Evolutionary conservation across 2,113 vertebrate species (phyloP).

Genomic region (Semicossyphus pulcher): DNA sequence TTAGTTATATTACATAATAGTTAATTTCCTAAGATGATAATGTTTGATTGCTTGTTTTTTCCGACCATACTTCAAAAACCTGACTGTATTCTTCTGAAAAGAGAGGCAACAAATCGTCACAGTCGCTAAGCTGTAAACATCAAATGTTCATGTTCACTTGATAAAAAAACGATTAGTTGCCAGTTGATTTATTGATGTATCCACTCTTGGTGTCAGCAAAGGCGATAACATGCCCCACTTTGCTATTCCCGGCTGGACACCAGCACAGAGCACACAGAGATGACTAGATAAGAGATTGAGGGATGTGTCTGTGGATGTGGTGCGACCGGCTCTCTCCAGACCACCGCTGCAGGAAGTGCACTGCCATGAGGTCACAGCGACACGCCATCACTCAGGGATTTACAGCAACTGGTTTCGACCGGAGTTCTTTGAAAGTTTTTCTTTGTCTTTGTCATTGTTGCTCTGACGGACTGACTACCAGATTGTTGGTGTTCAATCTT

Average conservation of each 20-base stretch:
- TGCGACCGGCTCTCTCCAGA: conserved; percentile 33
- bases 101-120: too few relatives aligned
- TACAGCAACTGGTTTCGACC: conserved; percentile 70
- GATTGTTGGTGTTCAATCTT: conserved; percentile 27
- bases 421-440: conserved; percentile 50
- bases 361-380: conserved; percentile 67
- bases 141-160: not conserved
- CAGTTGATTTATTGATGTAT: not conserved
- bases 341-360: conserved; percentile 73
- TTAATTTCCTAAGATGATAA: too few relatives aligned
- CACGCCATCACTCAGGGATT: conserved; percentile 62
- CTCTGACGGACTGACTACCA: conserved; percentile 7
- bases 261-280: conserved; percentile 42
- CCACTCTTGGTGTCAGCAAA: not conserved
- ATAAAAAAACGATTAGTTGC: not conserved
- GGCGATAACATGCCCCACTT: not conserved
- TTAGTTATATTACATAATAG: too few relatives aligned
- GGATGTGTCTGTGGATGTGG: conserved; percentile 48
- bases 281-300: conserved; percentile 57
- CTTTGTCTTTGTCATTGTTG: conserved; percentile 44
- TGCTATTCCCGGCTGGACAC: not conserved
- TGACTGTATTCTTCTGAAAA: too few relatives aligned
- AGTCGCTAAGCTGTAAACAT: not conserved
- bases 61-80: too few relatives aligned
- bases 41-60: too few relatives aligned